These are phyloP conservation scores for Lingula anatina DNA, from an alignment of 2,888 invertebrate genomes.

Conservation along the genomic window DNA sequence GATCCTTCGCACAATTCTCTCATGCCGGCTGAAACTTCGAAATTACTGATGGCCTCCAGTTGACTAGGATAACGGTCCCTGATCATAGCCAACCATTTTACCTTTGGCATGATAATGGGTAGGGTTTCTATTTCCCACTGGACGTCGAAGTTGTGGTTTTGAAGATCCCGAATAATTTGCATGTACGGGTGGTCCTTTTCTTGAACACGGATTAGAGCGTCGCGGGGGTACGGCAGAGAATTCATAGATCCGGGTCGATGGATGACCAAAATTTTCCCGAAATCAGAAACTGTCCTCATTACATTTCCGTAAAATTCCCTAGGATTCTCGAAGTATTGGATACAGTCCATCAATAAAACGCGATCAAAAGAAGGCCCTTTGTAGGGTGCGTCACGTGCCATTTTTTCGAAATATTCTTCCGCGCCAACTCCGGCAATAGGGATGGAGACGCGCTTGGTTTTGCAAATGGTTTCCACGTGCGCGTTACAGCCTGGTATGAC, in stretches of 20 bases:
- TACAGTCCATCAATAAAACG: slow-evolving; percentile 39
- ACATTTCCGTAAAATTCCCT: slow-evolving; percentile 30
- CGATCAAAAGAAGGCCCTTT: slow-evolving; percentile 26
- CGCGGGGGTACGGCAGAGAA: slow-evolving; percentile 39
- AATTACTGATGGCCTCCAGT: slow-evolving; percentile 35
- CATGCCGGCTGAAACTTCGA: slow-evolving; percentile 34
- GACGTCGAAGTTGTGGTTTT: slow-evolving; percentile 30
- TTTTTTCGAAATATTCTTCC: slow-evolving; percentile 37
- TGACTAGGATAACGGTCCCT: slow-evolving; percentile 39
- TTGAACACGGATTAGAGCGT: slow-evolving; percentile 31
- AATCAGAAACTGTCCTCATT: slow-evolving; percentile 24
- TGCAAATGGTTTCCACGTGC: slow-evolving; percentile 36
- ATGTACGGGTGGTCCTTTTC: slow-evolving; percentile 37
- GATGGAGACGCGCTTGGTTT: slow-evolving; percentile 31
- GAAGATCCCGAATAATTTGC: slow-evolving; percentile 37
- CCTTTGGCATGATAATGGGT: slow-evolving; percentile 35
- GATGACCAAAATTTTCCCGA: slow-evolving; percentile 37
- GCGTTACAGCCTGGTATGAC: slow-evolving; percentile 43
- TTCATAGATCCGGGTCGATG: slow-evolving; percentile 36
- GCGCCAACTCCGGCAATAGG: slow-evolving; percentile 37
- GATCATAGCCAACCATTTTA: slow-evolving; percentile 43
- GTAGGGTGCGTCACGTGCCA: slow-evolving; percentile 9
- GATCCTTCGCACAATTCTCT: slow-evolving; percentile 45
- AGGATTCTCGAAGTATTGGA: slow-evolving; percentile 36
- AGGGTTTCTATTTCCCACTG: slow-evolving; percentile 44